Conservation (phyloP, 2,888 invertebrate genomes). For the Tipula confusa region DNA sequence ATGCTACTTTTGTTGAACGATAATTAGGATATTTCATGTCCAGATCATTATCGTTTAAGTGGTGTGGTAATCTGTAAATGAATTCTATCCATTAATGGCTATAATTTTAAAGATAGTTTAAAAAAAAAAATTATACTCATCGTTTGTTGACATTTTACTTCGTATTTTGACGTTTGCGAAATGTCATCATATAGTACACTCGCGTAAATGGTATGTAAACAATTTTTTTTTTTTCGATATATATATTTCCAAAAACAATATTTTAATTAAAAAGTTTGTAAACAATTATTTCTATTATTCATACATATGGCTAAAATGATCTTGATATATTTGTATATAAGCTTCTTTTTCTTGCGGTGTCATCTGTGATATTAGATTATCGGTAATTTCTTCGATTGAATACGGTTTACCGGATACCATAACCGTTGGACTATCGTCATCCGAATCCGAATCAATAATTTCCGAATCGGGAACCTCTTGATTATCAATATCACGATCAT, state of each 20-base stretch:
- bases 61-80: neutral
- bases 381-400: slow-evolving; percentile 78
- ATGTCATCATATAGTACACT: slow-evolving; percentile 21
- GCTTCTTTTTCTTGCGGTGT: slow-evolving; percentile 86
- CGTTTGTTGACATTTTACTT: slow-evolving; percentile 8
- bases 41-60: neutral
- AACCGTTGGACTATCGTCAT: slow-evolving; percentile 76
- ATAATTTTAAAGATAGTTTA: neutral
- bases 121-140: neutral
- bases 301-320: slow-evolving; percentile 86
- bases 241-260: slow-evolving; percentile 26
- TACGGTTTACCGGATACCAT: slow-evolving; percentile 74
- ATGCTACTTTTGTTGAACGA: neutral
- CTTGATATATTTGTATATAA: slow-evolving; percentile 90
- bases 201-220: neutral
- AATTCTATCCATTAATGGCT: too few relatives aligned
- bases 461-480: slow-evolving; percentile 52
- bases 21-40: neutral
- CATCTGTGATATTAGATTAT: slow-evolving; percentile 84
- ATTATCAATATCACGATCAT: slow-evolving; percentile 65
- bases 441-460: slow-evolving; percentile 65
- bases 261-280: slow-evolving; percentile 28
- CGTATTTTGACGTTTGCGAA: neutral
- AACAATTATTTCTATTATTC: slow-evolving; percentile 57
- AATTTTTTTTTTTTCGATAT: neutral